Evolutionary conservation across 2,113 vertebrate genomes (phyloP), one percentile per base, ranked within the genome.

Genomic region (Uria lomvia): DNA sequence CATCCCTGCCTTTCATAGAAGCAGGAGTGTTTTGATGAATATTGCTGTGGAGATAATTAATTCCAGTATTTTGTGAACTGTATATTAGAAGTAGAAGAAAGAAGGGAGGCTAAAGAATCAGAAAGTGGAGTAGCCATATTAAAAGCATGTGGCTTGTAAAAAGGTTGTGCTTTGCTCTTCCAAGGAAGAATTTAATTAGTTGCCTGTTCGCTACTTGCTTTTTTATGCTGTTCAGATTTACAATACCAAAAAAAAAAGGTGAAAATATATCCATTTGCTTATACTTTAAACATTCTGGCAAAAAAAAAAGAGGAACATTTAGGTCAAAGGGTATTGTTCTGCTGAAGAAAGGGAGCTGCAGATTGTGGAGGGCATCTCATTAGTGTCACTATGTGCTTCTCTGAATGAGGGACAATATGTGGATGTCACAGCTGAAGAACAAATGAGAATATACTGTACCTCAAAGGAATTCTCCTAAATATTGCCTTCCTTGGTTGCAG

Each of bases 121-220:
- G 62, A 50, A 93, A 90, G 18, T n/a, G 38, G 49, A 92, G 36
- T 60, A 78, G 55, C 42, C 78, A 36, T 36, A 77, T 93, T 90
- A 77, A 92, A 92, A 83, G 38, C 71, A 52, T 32, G 29, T 77
- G 75, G 42, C 88, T 93, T 0, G 0, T 77, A 47, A 86, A 91
- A 93, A 55, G 24, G 60, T 88, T 68, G 27, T 29, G 40, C 49
- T 90, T 38, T 89, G 77, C 70, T 91, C 67, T 97, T 92, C 66
- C 71, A 86, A 63, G 80, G 43, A 72, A 90, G 19, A 68, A 94
- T 93, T 90, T 93, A 89, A 94, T 95, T 93, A 83, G 27, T 86
- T 88, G 75, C 42, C 75, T 63, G 42, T 62, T 92, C 1, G 0
- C 55, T 86, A 29, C 55, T 66, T 93, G 38, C 20, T 76, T 70